Percentiles rank a stretch among this genome's conserved stretches.
Evolutionary conservation across 2,113 vertebrate genomes (phyloP).

Genomic region (Microcebus griseorufus): DNA sequence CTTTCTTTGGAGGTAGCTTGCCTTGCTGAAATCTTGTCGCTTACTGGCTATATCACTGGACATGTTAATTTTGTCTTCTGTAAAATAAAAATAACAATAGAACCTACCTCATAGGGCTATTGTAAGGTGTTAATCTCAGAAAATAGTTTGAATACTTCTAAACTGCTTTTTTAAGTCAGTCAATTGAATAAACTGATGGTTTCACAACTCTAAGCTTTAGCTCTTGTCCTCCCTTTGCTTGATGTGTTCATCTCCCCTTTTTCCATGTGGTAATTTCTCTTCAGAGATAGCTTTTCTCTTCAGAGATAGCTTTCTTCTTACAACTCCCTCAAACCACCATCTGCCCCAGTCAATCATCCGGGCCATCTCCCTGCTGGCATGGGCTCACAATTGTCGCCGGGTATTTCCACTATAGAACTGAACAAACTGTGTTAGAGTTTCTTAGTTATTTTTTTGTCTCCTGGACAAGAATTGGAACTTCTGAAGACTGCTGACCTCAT

Average conservation of each 20-base stretch:
- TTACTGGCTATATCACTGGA: neutral
- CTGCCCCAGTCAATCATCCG: neutral
- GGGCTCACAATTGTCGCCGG: neutral
- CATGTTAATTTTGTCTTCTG: neutral
- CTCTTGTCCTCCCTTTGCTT: neutral
- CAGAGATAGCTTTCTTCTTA: neutral
- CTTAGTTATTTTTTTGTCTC: neutral
- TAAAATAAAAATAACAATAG: neutral
- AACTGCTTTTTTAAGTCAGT: neutral
- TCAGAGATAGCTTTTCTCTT: neutral
- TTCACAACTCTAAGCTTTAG: neutral
- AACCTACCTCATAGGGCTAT: neutral
- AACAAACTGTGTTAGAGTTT: neutral
- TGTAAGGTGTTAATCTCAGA: neutral
- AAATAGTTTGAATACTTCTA: neutral
- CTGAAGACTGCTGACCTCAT: neutral
- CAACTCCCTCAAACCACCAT: neutral
- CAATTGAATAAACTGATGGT: neutral
- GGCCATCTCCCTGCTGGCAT: neutral
- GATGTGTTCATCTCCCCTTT: neutral
- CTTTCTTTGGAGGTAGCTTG: neutral
- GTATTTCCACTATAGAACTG: neutral
- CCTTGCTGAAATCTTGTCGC: neutral
- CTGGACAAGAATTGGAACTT: neutral
- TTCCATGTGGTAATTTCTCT: neutral